These are phyloP conservation scores for Drosophila gaucha DNA, from an alignment of 2,888 invertebrate genomes.

Conservation along the genomic window DNA sequence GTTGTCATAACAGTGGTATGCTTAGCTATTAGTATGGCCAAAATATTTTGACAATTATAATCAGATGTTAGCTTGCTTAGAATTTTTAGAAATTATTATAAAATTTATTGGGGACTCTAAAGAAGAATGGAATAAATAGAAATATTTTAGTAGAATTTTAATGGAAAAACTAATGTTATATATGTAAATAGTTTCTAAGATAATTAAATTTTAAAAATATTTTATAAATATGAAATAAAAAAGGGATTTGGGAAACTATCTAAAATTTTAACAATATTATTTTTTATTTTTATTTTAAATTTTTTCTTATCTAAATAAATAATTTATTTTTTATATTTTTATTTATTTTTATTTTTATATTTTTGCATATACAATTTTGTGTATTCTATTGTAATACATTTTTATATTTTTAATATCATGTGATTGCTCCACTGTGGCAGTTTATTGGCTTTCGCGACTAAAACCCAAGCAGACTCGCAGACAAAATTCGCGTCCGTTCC, in stretches of 20 bases:
- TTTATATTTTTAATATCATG: constrained; percentile 1
- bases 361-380: not conserved
- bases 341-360: not conserved
- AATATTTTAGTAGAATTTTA: no score
- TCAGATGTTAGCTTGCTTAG: not conserved
- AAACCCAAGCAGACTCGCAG: constrained; percentile 31
- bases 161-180: no score
- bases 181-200: no score
- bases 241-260: no score
- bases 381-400: not conserved
- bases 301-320: not conserved
- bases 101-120: not conserved
- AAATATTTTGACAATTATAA: constrained; percentile 40
- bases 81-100: not conserved
- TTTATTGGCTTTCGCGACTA: constrained; percentile 31
- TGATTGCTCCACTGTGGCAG: constrained; percentile 49
- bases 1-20: constrained; percentile 42
- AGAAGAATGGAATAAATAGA: not conserved
- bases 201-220: no score
- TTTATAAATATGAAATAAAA: no score
- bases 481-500: constrained; percentile 10
- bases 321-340: no score
- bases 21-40: not conserved
- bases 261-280: not conserved
- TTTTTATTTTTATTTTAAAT: not conserved